These are phyloP conservation scores for Oeneis ivallda DNA, from an alignment of 2,888 invertebrate species.

Conservation along the genomic window DNA sequence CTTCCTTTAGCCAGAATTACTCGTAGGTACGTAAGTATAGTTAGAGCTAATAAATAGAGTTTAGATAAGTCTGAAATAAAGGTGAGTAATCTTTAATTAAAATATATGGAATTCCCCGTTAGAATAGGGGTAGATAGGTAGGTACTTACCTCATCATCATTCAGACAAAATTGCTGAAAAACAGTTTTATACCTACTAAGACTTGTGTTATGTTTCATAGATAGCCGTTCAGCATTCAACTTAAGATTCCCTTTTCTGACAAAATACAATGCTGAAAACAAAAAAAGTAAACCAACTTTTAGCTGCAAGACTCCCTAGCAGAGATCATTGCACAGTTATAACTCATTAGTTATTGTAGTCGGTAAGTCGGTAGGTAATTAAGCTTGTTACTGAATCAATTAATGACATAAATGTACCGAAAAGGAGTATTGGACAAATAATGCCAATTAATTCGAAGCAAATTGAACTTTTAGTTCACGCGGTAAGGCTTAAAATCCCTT, in stretches of 20 bases:
- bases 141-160: too few species aligned
- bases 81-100: too few species aligned
- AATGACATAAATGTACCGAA: slow-evolving; percentile 8
- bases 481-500: neutral
- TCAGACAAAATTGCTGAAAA: too few species aligned
- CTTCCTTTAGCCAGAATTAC: too few species aligned
- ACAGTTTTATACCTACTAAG: too few species aligned
- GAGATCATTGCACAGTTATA: slow-evolving; percentile 1
- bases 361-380: neutral
- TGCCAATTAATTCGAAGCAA: neutral
- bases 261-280: neutral
- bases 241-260: neutral
- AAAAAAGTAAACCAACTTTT: slow-evolving; percentile 7
- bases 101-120: too few species aligned
- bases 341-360: too few species aligned
- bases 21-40: too few species aligned
- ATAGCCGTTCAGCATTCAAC: neutral
- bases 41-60: too few species aligned
- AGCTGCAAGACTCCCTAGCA: slow-evolving; percentile 1
- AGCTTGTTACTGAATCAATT: slow-evolving; percentile 20
- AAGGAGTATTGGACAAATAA: slow-evolving; percentile 1
- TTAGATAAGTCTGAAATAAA: too few species aligned
- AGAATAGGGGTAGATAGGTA: too few species aligned
- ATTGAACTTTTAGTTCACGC: neutral
- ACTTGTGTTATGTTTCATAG: too few species aligned